Base-by-base conservation (phyloP, 1,140 invertebrate species). In the Drosophila asahinai region DNA sequence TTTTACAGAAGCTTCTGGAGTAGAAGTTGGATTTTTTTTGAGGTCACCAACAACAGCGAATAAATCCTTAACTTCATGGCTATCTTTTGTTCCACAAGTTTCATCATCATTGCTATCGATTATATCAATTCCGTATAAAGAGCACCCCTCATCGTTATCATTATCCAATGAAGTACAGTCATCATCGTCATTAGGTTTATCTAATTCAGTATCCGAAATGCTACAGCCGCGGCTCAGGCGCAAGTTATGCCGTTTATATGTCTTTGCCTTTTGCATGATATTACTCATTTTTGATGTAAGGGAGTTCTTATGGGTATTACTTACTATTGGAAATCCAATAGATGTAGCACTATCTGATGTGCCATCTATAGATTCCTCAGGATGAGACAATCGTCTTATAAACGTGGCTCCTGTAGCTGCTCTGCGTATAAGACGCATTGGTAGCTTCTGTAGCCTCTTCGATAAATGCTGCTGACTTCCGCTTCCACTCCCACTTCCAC, bases 181-280 rank as follows among this genome's bases (percentile, higher is more conserved):
- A 11, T 40, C 19, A 57, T 38, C 54, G 19, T 15, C 19, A 22
- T 25, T 40, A 0, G 72, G 55, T 9, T 71, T 47, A 47, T 90
- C 76, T 15, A 65, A 64, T 66, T 92, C 91, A 43, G 83, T 70
- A 61, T 92, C 86, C 9, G 86, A 92, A 42, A 84, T 71, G 48
- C 82, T 91, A 36, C 72, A 77, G 25, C 61, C 79, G 77, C 51
- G 75, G 73, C 84, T 73, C 63, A 79, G 59, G 51, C 60, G 59
- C 68, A 86, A 84, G 71, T 77, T 92, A 49, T 93, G 82, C 58
- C 92, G 90, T 51, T 91, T 84, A 62, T 92, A 92, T 1, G 80
- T 79, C 60, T 92, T 93, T 5, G 92, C 91, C 58, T 92, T 93
- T 33, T 87, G 87, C 80, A 93, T 83, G 19, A 93, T 30, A 59